Evolutionary conservation across 2,797 vertebrate species (phyloP), one percentile per base, ranked within the genome.

Genomic region (Propithecus deckenii): DNA sequence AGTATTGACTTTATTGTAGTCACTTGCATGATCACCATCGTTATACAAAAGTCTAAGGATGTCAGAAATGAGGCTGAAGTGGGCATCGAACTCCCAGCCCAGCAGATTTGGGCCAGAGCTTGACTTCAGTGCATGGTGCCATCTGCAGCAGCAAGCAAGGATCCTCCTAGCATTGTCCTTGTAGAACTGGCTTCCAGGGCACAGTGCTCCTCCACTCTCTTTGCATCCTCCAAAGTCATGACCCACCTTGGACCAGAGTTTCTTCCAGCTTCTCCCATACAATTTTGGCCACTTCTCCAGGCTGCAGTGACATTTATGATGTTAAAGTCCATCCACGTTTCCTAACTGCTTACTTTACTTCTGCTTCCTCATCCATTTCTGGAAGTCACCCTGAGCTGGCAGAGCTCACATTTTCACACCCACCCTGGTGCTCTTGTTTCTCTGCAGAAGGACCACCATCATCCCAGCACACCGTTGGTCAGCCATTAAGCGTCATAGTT

Each of bases 1-100:
- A 63, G 18, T 32, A 46, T 23, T 80, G 80, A 91, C 50, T 91
- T 78, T 48, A 15, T 35, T n/a, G n/a, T 75, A 74, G 74, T 35
- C 65, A 76, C 23, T 81, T 88, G 23, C 4, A 28, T 61, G 41
- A 74, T 67, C 35, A 32, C 23, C 30, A 78, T 10, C 57, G 11
- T 67, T 35, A n/a, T 2, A 14, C 6, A 63, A 63, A 81, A 22
- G 35, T 63, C 43, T 74, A 22, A 91, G 85, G n/a, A 10, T 18
- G 59, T 78, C 52, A 85, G 55, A 92, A 61, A 80, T 30, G 74
- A 69, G 41, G 63, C 55, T 80, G 55, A 89, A n/a, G 57, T 41
- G 48, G 43, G 7, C n/a, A 5, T 32, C n/a, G 48, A 52, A 59
- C 5, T 5, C 23, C 4, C 57, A 46, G 35, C 22, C 5, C 4